These are phyloP conservation scores for Takifugu ocellatus DNA, from an alignment of 2,797 vertebrate genomes.

Conservation along the genomic window DNA sequence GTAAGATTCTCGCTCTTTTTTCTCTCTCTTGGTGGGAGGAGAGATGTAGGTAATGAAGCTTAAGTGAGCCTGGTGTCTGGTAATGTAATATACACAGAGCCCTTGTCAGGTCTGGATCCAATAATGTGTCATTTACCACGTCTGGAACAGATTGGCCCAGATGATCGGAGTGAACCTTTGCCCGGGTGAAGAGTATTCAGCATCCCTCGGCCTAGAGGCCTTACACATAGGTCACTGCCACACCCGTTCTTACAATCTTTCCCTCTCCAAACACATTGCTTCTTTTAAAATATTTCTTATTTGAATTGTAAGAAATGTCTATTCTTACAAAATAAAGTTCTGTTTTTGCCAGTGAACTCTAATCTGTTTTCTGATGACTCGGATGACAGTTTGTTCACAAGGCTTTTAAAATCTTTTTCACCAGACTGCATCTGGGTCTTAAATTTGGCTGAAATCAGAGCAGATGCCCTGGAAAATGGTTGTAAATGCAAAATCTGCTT, in stretches of 20 bases:
- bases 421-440: no score
- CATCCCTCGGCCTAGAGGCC: constrained; percentile 80
- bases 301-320: no score
- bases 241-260: constrained; percentile 62
- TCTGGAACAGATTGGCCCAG: constrained; percentile 98
- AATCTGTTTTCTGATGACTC: no score
- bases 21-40: constrained; percentile 62
- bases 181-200: constrained; percentile 90
- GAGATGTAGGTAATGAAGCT: constrained; percentile 88
- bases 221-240: constrained; percentile 81
- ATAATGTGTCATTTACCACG: constrained; percentile 98
- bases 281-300: no score
- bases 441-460: no score
- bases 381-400: no score
- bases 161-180: constrained; percentile 98
- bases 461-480: no score
- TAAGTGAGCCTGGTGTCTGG: constrained; percentile 92
- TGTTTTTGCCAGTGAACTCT: no score
- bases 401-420: no score
- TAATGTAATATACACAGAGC: constrained; percentile 87
- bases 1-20: constrained; percentile 70
- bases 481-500: not conserved
- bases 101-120: constrained; percentile 98
- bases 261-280: constrained; percentile 22
- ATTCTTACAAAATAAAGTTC: no score